Evolutionary conservation across 2,797 vertebrate species (phyloP).

Genomic region (Pantherophis alleghaniensis): DNA sequence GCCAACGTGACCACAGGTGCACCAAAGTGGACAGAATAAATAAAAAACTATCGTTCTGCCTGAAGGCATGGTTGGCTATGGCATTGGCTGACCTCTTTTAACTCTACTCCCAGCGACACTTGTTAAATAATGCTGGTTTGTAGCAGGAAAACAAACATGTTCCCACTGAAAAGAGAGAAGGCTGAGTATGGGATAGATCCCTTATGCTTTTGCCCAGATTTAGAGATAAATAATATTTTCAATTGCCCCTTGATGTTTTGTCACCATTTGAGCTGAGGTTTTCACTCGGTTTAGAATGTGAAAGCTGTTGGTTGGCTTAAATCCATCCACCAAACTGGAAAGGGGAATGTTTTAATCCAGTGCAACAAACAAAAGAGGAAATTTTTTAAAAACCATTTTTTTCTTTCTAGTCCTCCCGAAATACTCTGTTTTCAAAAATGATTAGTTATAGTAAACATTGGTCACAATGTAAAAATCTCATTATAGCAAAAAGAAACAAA

Average conservation of each 20-base stretch:
- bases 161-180: not conserved
- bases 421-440: not conserved
- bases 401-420: not conserved
- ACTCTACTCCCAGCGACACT: not conserved
- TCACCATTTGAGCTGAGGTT: not conserved
- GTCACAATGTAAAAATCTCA: not conserved
- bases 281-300: not conserved
- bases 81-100: not conserved
- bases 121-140: not conserved
- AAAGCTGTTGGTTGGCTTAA: not conserved
- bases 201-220: not conserved
- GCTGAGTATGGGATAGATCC: not conserved
- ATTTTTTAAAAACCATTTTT: too few relatives aligned
- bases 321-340: not conserved
- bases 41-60: not conserved
- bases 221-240: not conserved
- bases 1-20: not conserved
- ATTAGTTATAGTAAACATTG: not conserved
- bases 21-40: not conserved
- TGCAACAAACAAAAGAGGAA: not conserved
- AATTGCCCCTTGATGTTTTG: not conserved
- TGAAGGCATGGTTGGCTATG: not conserved
- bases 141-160: not conserved
- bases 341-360: not conserved
- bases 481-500: not conserved